Evolutionary conservation across 2,797 vertebrate genomes (phyloP), one percentile per base, ranked within the genome.

Genomic region (Scarus forsteni): DNA sequence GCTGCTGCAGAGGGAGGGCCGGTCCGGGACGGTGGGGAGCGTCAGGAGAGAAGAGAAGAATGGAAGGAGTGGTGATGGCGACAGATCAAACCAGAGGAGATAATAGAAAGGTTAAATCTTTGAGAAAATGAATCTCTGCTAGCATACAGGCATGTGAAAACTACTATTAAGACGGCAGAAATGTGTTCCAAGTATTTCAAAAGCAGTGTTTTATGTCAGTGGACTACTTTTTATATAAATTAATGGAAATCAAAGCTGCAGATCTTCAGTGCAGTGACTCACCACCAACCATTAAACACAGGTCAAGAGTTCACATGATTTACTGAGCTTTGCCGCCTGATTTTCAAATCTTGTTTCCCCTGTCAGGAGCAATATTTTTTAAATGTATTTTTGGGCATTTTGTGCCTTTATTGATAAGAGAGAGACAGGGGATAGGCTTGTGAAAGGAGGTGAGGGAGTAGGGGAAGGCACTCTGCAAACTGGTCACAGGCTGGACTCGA

Each of bases 41-140:
- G 68, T 70, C 50, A 27, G 57, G 60, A 76, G 59, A 38, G 35
- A 15, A 69, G 66, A 51, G 46, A 15, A 76, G 60, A 45, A 46
- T 10, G 54, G 19, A 16, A 45, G 38, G 54, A 56, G 40, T 5
- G 52, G 48, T 27, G 27, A 27, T 27, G 59, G 75, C 64, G 66
- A 60, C 27, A 44, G 44, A 70, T 78, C 45, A 74, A 49, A 44
- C 5, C 16, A 10, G 66, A 79, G 60, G 65, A 79, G 72, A 68
- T 64, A 56, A 70, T 9, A 70, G 52, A 84, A 83, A 80, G 80
- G 75, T 87, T 70, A 81, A 48, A 75, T 75, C 50, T 58, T 66
- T 43, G 44, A 67, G 77, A 8, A 12, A 36, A 69, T 70, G 73
- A 79, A 75, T 71, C 75, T 79, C 55, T 39, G 64, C 75, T 75